Evolutionary conservation across 2,113 vertebrate species (phyloP).

Genomic region (Cathartes aura): DNA sequence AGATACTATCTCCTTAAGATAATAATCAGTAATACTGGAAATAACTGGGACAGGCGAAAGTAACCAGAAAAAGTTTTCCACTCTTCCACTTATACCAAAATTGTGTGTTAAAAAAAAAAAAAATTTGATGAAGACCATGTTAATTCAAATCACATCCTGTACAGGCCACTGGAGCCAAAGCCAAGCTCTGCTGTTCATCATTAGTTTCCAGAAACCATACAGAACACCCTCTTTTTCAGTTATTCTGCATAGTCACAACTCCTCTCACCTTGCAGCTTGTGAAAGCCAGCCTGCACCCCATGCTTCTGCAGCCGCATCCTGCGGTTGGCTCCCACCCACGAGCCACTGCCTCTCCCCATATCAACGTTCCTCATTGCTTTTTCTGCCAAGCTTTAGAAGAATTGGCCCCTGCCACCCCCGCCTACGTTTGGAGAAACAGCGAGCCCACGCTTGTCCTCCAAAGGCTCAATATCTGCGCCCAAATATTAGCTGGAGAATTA

Average conservation of each 20-base stretch:
- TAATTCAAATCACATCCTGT: not conserved
- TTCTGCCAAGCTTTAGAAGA: not conserved
- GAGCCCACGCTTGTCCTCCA: not conserved
- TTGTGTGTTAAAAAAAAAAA: not conserved
- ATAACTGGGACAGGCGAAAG: not conserved
- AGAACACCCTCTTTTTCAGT: not conserved
- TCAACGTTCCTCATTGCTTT: not conserved
- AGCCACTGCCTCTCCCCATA: not conserved
- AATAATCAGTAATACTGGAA: not conserved
- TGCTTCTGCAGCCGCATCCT: not conserved
- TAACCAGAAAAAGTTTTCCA: not conserved
- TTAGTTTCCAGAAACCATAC: not conserved
- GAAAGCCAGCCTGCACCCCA: not conserved
- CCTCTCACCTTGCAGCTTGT: not conserved
- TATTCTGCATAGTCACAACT: not conserved
- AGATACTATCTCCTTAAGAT: not conserved
- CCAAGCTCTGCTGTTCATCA: not conserved
- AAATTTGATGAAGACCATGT: not conserved
- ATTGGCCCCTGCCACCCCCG: rapidly evolving
- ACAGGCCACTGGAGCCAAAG: not conserved
- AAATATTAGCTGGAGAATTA: not conserved
- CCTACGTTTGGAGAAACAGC: not conserved
- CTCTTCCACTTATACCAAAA: not conserved
- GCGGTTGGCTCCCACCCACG: not conserved
- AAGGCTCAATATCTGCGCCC: not conserved